Percentiles rank a stretch among this genome's conserved stretches.
These are phyloP conservation scores for Anthoptus insignis DNA, from an alignment of 2,888 invertebrate genomes.

Conservation along the genomic window DNA sequence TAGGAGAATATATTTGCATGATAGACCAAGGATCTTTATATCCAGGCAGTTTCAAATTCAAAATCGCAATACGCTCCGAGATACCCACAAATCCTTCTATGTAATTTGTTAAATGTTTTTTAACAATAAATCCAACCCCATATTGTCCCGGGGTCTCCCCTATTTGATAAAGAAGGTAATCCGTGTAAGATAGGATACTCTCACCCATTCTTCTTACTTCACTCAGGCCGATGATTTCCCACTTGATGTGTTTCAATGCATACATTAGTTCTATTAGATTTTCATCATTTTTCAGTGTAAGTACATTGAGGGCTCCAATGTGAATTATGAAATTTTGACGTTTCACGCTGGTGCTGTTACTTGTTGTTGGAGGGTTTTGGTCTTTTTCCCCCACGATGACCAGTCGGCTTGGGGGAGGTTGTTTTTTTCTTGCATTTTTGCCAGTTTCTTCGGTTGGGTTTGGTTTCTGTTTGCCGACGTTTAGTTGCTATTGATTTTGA, in stretches of 20 bases:
- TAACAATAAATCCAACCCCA: neutral
- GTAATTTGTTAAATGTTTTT: neutral
- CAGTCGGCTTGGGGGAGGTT: constrained; percentile 41
- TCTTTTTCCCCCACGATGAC: constrained; percentile 46
- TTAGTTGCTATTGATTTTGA: constrained; percentile 50
- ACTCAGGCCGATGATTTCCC: constrained; percentile 39
- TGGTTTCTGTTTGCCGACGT: constrained; percentile 44
- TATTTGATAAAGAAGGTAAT: constrained; percentile 46
- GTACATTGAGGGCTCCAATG: constrained; percentile 21
- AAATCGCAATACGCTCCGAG: neutral
- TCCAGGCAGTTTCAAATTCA: neutral
- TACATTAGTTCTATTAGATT: constrained; percentile 38
- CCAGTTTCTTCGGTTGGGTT: constrained; percentile 22
- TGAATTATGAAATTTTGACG: neutral
- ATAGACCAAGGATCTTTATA: constrained; percentile 50
- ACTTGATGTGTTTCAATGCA: neutral
- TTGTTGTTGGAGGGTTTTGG: constrained; percentile 41
- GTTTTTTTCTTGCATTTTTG: too few species aligned
- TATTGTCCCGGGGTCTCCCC: constrained; percentile 19
- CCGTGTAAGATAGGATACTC: constrained; percentile 35
- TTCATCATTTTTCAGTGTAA: constrained; percentile 46
- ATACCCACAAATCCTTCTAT: neutral
- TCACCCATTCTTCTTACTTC: constrained; percentile 46
- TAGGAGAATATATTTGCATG: constrained; percentile 49
- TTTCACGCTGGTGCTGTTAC: neutral